Conservation (phyloP, 2,888 invertebrate species). For the Helicoverpa assulta region DNA sequence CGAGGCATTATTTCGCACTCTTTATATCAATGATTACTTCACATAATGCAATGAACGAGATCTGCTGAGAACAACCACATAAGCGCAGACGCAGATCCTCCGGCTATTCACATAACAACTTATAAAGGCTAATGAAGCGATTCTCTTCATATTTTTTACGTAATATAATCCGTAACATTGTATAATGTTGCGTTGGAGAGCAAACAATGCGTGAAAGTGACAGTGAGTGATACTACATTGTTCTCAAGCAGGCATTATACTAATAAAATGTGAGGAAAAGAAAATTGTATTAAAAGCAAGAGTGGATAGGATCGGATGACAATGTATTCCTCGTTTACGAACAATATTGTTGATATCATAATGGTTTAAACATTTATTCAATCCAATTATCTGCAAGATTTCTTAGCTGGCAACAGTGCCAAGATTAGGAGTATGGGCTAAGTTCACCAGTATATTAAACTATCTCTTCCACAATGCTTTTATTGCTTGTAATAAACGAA, state of each 20-base stretch:
- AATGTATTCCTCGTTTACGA: background rate
- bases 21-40: background rate
- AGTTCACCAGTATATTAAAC: no score
- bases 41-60: background rate
- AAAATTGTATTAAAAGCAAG: conserved; percentile 22
- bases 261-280: conserved; percentile 35
- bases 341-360: no score
- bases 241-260: conserved; percentile 47
- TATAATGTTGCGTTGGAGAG: conserved; percentile 17
- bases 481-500: no score
- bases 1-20: no score
- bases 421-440: no score
- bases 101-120: conserved; percentile 5
- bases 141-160: conserved; percentile 39
- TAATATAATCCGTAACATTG: conserved; percentile 41
- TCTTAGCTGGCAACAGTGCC: no score
- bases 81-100: background rate
- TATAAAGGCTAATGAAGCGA: conserved; percentile 26
- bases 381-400: conserved; percentile 2
- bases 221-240: conserved; percentile 61
- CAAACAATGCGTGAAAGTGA: conserved; percentile 69
- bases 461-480: no score
- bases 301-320: conserved; percentile 13
- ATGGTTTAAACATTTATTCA: conserved; percentile 3
- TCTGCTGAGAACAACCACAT: background rate